Conservation (phyloP, 1,140 invertebrate species). For the Drosophila virilis region DNA sequence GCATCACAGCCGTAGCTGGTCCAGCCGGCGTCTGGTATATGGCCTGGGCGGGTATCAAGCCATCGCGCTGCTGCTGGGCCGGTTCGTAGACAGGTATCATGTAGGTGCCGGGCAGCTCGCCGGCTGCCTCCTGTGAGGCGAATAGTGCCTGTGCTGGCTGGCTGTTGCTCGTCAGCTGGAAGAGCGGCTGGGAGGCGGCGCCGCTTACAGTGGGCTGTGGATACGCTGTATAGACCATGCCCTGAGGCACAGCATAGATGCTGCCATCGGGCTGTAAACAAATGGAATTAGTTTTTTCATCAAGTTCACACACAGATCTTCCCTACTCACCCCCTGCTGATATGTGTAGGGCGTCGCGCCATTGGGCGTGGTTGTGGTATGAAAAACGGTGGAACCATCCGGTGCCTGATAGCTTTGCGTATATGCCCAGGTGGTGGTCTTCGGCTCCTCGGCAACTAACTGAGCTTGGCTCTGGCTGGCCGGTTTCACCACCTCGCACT, state of each 20-base stretch:
- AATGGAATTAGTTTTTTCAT: not conserved
- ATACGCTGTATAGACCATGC: slow-evolving; percentile 83
- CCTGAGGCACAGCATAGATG: slow-evolving; percentile 82
- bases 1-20: slow-evolving; percentile 69
- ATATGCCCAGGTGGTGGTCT: slow-evolving; percentile 77
- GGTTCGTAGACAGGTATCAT: slow-evolving; percentile 84
- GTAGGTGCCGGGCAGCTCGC: slow-evolving; percentile 78
- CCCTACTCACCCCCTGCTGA: slow-evolving; percentile 77
- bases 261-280: slow-evolving; percentile 77
- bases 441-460: slow-evolving; percentile 69
- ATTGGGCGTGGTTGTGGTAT: slow-evolving; percentile 75
- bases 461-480: slow-evolving; percentile 58
- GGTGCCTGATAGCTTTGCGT: slow-evolving; percentile 79
- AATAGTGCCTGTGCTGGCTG: slow-evolving; percentile 62
- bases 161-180: slow-evolving; percentile 66
- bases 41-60: slow-evolving; percentile 75
- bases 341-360: slow-evolving; percentile 80
- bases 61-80: slow-evolving; percentile 69
- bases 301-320: not conserved
- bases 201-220: slow-evolving; percentile 68
- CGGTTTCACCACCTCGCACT: slow-evolving; percentile 65
- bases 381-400: slow-evolving; percentile 81
- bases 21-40: slow-evolving; percentile 75
- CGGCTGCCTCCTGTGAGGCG: slow-evolving; percentile 61
- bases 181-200: slow-evolving; percentile 65